These are phyloP conservation scores for Scolopax rusticola DNA, from an alignment of 2,797 vertebrate genomes.

Conservation along the genomic window DNA sequence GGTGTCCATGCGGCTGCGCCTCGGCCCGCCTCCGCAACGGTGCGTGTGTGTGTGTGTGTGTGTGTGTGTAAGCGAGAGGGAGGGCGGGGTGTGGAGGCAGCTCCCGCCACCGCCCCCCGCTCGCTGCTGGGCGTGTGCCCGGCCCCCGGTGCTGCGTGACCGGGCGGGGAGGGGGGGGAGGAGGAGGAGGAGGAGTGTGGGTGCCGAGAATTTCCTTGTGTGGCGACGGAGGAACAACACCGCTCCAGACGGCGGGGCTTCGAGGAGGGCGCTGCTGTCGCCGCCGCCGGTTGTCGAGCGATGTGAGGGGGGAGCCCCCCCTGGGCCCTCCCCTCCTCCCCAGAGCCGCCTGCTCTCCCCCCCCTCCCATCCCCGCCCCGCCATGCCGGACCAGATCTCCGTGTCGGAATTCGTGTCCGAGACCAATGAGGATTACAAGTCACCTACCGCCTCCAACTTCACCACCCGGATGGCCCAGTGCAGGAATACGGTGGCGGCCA, in stretches of 20 bases:
- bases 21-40: background rate
- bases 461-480: slow-evolving; percentile 92
- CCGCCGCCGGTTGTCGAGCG: slow-evolving; percentile 39
- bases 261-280: slow-evolving; percentile 23
- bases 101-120: background rate
- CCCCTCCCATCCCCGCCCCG: slow-evolving; percentile 58
- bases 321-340: background rate
- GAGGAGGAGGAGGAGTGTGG: slow-evolving; percentile 30
- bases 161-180: background rate
- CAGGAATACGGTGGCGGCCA: slow-evolving; percentile 88
- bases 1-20: background rate
- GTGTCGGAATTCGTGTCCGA: slow-evolving; percentile 92
- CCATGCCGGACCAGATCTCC: slow-evolving; percentile 91
- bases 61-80: background rate
- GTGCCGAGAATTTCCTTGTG: slow-evolving; percentile 69
- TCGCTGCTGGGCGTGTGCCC: slow-evolving; percentile 51
- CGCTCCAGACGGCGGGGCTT: slow-evolving; percentile 17
- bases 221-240: slow-evolving; percentile 10
- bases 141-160: slow-evolving; percentile 51
- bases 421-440: slow-evolving; percentile 95
- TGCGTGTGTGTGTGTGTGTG: background rate
- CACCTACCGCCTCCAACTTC: slow-evolving; percentile 95
- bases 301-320: slow-evolving; percentile 49
- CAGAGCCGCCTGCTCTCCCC: slow-evolving; percentile 17
- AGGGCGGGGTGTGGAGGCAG: slow-evolving; percentile 1